phyloP scores from a whole-genome alignment of 2,888 invertebrate species.

The Ischnura elegans region DNA sequence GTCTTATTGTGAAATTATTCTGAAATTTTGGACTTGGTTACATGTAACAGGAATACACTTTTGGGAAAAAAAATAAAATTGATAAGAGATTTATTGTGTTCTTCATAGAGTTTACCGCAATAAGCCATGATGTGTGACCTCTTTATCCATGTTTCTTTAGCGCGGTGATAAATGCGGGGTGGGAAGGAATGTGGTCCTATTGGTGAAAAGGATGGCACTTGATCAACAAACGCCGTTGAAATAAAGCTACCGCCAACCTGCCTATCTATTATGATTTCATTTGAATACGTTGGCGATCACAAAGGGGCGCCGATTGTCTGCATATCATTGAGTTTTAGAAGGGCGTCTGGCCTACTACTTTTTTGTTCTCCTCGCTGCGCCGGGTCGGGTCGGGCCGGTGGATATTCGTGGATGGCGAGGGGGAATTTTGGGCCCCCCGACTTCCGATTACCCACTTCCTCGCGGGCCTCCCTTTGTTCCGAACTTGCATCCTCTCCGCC shows the following conservation, averaged over 20 bases:
- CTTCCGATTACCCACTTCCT: slow-evolving; percentile 22
- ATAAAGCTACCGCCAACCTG: neutral
- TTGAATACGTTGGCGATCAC: neutral
- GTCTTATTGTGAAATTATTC: too few relatives aligned
- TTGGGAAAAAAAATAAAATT: neutral
- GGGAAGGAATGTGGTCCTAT: neutral
- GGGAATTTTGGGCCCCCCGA: neutral
- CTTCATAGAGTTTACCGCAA: neutral
- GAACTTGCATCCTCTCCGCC: neutral
- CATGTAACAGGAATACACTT: neutral
- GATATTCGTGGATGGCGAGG: neutral
- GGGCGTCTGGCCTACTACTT: neutral
- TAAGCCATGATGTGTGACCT: neutral
- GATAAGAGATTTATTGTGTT: too few relatives aligned
- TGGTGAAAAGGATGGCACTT: neutral
- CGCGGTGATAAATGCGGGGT: neutral
- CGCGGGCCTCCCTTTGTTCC: neutral
- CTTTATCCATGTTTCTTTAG: neutral
- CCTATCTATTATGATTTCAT: neutral
- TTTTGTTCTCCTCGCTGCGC: neutral
- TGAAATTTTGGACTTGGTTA: neutral
- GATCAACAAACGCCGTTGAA: neutral
- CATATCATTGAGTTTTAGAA: neutral
- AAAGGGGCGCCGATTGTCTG: neutral
- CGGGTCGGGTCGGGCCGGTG: neutral